Percentiles rank a stretch among this genome's conserved stretches.
Evolutionary conservation across 2,888 invertebrate genomes (phyloP).

Genomic region (Halocaridina rubra): DNA sequence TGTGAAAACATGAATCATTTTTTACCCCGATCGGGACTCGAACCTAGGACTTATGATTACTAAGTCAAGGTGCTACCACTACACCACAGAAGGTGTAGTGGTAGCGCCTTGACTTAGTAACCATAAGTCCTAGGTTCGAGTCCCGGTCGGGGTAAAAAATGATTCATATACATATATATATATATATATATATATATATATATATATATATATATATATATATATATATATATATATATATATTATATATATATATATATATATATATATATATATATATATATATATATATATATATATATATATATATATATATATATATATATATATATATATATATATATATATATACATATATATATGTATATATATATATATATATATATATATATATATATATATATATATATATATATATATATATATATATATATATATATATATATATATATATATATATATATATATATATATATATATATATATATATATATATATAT

Average conservation of each 20-base stretch:
- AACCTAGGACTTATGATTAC: too few species aligned
- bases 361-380: neutral
- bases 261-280: neutral
- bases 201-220: neutral
- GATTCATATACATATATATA: too few species aligned
- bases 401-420: neutral
- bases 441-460: neutral
- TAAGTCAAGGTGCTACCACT: too few species aligned
- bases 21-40: too few species aligned
- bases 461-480: constrained; percentile 23
- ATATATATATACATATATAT: constrained; percentile 1
- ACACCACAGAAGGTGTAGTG: too few species aligned
- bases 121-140: too few species aligned
- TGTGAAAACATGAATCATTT: too few species aligned
- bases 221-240: constrained; percentile 24
- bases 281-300: neutral
- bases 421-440: neutral
- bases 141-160: too few species aligned
- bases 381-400: neutral
- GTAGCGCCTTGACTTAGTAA: too few species aligned
- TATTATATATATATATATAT: constrained; percentile 25
- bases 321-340: neutral
- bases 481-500: constrained; percentile 17
- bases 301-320: neutral
- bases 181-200: neutral